phyloP scores from a whole-genome alignment of 2,888 invertebrate species.

The Drosophila stalkeri region DNA sequence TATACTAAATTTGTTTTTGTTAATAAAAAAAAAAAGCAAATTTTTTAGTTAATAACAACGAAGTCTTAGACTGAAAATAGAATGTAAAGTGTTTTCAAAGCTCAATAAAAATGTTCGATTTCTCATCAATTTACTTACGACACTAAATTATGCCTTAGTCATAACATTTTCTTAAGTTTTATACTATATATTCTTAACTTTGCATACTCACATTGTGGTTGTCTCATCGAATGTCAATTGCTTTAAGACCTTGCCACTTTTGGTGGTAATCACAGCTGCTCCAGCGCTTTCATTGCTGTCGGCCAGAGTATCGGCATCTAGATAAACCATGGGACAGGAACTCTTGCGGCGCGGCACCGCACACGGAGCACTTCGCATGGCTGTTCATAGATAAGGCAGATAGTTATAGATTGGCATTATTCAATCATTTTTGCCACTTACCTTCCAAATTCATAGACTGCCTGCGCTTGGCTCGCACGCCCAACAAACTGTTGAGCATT shows the following conservation, averaged over 20 bases:
- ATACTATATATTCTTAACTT: background rate
- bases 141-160: too few relatives aligned
- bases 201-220: constrained; percentile 70
- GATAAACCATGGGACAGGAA: constrained; percentile 73
- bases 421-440: constrained; percentile 13
- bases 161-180: too few relatives aligned
- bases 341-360: constrained; percentile 68
- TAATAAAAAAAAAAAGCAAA: too few relatives aligned
- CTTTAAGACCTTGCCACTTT: constrained; percentile 66
- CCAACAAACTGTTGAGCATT: constrained; percentile 88
- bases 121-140: too few relatives aligned
- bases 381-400: constrained; percentile 16
- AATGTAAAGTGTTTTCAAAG: too few relatives aligned
- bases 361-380: constrained; percentile 54
- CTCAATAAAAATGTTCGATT: too few relatives aligned
- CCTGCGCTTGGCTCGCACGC: constrained; percentile 87
- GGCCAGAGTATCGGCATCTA: constrained; percentile 48
- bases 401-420: background rate
- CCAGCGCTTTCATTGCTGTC: constrained; percentile 47
- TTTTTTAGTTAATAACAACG: too few relatives aligned
- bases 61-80: too few relatives aligned
- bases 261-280: constrained; percentile 52
- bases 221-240: constrained; percentile 69
- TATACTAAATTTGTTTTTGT: too few relatives aligned
- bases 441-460: constrained; percentile 85